Evolutionary conservation across 2,888 invertebrate species (phyloP).

Genomic region (Protodeltote pygarga): DNA sequence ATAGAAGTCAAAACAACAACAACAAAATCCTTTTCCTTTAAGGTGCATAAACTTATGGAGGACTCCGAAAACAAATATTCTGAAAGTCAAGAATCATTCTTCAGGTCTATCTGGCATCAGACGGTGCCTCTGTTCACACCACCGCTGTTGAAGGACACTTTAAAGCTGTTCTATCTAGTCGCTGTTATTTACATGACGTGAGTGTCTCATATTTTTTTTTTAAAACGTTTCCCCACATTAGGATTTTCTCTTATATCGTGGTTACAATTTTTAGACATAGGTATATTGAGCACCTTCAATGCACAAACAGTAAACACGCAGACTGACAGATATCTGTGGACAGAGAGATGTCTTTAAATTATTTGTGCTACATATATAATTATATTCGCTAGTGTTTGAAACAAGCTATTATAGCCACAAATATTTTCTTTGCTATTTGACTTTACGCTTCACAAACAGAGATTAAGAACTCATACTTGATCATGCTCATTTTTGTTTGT

Average conservation of each 20-base stretch:
- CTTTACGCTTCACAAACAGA: no score
- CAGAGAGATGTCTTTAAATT: no score
- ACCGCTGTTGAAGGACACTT: conserved; percentile 84
- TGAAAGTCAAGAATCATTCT: conserved; percentile 61
- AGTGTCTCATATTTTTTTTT: conserved; percentile 48
- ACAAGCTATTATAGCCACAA: no score
- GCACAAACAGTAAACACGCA: no score
- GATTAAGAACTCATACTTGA: background rate
- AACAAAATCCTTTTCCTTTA: conserved; percentile 2
- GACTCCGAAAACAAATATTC: conserved; percentile 71
- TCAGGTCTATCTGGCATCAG: conserved; percentile 81
- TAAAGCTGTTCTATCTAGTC: conserved; percentile 87
- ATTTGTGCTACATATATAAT: no score
- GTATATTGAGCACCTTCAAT: no score
- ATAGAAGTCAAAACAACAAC: background rate
- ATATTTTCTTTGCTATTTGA: no score
- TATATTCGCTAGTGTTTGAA: no score
- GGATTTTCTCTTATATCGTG: no score
- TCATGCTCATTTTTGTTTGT: background rate
- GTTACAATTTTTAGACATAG: no score
- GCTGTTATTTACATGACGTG: conserved; percentile 87
- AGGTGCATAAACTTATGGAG: conserved; percentile 73
- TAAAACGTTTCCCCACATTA: background rate
- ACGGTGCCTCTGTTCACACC: conserved; percentile 84
- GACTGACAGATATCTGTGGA: no score